Evolutionary conservation across 1,140 invertebrate species (phyloP).

Genomic region (Eubasilissa regina): DNA sequence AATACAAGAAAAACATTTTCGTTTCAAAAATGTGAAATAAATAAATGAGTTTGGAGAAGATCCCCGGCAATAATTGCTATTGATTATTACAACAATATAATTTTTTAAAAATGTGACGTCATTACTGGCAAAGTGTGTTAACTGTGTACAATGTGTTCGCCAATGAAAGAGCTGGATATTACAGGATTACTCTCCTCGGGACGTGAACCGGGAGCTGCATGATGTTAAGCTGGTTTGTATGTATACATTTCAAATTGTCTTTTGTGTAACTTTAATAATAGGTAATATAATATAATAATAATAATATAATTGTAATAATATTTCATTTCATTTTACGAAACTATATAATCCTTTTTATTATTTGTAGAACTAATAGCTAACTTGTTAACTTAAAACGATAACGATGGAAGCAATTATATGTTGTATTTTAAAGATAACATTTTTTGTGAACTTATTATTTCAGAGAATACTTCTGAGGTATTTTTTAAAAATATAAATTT

Average conservation of each 20-base stretch:
- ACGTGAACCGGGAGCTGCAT: constrained; percentile 35
- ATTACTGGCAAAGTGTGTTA: neutral
- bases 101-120: neutral
- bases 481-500: too few relatives aligned
- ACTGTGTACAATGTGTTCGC: neutral
- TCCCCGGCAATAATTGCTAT: constrained; percentile 5
- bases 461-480: too few relatives aligned
- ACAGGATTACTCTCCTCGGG: constrained; percentile 17
- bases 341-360: too few relatives aligned
- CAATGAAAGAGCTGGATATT: constrained; percentile 24
- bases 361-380: too few relatives aligned
- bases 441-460: too few relatives aligned
- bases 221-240: constrained; percentile 60
- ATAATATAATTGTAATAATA: too few relatives aligned
- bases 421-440: too few relatives aligned
- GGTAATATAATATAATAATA: too few relatives aligned
- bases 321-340: too few relatives aligned
- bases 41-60: constrained; percentile 8
- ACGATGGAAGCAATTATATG: too few relatives aligned
- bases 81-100: neutral
- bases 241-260: constrained; percentile 43
- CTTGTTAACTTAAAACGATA: too few relatives aligned
- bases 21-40: constrained; percentile 39
- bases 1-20: neutral
- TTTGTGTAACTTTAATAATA: neutral